A percentile compares a stretch with the other conserved stretches of the same genome.
These are phyloP conservation scores for Psophia crepitans DNA, from an alignment of 2,113 vertebrate species.

Conservation along the genomic window DNA sequence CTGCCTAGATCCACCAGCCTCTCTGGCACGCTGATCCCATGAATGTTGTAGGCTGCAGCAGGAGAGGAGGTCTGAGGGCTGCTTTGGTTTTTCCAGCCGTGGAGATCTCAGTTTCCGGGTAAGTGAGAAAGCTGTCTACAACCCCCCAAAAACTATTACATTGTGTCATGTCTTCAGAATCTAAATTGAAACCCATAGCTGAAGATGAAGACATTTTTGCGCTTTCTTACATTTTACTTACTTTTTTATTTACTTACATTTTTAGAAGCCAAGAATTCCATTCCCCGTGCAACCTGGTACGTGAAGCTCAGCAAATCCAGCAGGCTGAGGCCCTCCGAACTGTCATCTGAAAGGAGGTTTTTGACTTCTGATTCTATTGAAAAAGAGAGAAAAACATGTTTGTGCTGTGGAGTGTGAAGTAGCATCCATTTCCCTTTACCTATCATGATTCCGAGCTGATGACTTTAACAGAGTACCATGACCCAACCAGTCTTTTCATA, in stretches of 20 bases:
- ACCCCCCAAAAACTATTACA: neutral
- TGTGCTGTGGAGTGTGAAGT: neutral
- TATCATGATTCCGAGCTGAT: neutral
- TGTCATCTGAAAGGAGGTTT: constrained; percentile 86
- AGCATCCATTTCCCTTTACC: neutral
- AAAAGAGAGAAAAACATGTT: neutral
- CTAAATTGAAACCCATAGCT: neutral
- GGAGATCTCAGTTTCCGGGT: neutral
- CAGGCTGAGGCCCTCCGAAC: constrained; percentile 85
- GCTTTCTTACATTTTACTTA: neutral
- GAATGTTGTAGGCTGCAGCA: neutral
- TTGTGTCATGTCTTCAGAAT: neutral
- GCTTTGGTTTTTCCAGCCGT: neutral
- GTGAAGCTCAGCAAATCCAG: constrained; percentile 95
- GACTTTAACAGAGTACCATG: neutral
- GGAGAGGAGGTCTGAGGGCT: neutral
- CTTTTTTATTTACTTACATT: constrained; percentile 81
- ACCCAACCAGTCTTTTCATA: neutral
- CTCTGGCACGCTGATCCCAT: neutral
- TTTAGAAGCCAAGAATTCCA: constrained; percentile 98
- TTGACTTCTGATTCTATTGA: constrained; percentile 83
- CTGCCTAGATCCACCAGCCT: neutral
- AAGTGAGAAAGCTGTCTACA: neutral
- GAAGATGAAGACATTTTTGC: neutral
- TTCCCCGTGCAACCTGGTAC: constrained; percentile 95